Conservation (phyloP, 2,888 invertebrate genomes). For the Thera obeliscata region DNA sequence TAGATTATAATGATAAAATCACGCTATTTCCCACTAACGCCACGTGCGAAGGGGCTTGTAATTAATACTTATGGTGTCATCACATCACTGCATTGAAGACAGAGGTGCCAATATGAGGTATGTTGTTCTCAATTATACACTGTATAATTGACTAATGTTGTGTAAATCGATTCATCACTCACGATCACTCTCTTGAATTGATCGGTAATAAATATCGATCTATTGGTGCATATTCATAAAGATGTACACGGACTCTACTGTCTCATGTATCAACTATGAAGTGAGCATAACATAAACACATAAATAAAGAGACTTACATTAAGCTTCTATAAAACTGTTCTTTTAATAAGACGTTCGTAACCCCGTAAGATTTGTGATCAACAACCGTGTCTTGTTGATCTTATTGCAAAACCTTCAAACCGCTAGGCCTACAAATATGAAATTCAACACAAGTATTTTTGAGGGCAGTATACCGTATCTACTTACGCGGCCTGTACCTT, state of each 20-base stretch:
- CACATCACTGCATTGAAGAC: not conserved
- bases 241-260: constrained; percentile 8
- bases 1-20: too few species aligned
- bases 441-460: too few species aligned
- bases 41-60: too few species aligned
- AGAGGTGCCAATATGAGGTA: not conserved
- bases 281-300: not conserved
- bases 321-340: not conserved
- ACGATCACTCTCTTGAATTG: constrained; percentile 28
- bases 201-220: constrained; percentile 31
- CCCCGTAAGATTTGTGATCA: too few species aligned
- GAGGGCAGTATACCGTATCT: too few species aligned
- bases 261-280: not conserved
- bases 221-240: constrained; percentile 17
- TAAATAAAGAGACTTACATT: not conserved
- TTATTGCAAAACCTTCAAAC: too few species aligned
- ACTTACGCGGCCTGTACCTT: too few species aligned
- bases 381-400: too few species aligned
- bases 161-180: constrained; percentile 28
- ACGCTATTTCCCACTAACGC: too few species aligned
- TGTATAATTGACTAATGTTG: not conserved
- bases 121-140: constrained; percentile 9
- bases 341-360: not conserved
- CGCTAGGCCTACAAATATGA: too few species aligned
- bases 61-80: not conserved